Evolutionary conservation across 2,113 vertebrate genomes (phyloP).

Genomic region (Mus pahari): DNA sequence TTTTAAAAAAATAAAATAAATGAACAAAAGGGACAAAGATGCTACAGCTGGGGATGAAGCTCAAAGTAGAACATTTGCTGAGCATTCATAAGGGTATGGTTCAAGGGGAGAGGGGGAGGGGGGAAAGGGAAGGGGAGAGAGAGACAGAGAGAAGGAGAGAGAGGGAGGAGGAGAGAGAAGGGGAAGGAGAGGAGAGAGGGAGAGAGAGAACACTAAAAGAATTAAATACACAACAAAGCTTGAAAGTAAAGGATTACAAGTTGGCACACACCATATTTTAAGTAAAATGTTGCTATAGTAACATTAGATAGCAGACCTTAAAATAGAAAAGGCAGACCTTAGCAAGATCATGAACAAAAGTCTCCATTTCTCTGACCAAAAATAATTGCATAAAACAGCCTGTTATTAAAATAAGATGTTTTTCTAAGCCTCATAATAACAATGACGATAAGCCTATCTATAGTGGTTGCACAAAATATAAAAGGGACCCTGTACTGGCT

Average conservation of each 20-base stretch:
- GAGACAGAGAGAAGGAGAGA: not conserved
- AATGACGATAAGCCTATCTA: not conserved
- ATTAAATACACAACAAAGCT: not conserved
- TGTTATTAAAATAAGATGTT: not conserved
- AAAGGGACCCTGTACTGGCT: not conserved
- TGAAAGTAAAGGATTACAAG: not conserved
- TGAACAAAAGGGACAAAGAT: not conserved
- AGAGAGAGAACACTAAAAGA: not conserved
- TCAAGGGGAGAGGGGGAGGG: not conserved
- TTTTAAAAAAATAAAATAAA: not conserved
- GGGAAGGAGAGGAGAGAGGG: too few relatives aligned
- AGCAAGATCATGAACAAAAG: not conserved
- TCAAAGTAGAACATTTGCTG: not conserved
- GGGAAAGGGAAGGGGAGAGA: too few relatives aligned
- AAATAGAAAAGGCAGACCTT: not conserved
- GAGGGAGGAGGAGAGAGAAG: not conserved
- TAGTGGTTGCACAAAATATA: not conserved
- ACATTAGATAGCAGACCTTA: not conserved
- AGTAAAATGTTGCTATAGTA: not conserved
- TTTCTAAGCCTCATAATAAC: not conserved
- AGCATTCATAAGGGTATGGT: not conserved
- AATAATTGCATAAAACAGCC: not conserved
- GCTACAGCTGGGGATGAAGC: not conserved
- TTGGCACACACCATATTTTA: not conserved
- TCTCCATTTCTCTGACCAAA: not conserved